A percentile compares a stretch with the other conserved stretches of the same genome.
Conservation (phyloP, 2,113 vertebrate genomes). For the Cyanoramphus novaezelandiae region DNA sequence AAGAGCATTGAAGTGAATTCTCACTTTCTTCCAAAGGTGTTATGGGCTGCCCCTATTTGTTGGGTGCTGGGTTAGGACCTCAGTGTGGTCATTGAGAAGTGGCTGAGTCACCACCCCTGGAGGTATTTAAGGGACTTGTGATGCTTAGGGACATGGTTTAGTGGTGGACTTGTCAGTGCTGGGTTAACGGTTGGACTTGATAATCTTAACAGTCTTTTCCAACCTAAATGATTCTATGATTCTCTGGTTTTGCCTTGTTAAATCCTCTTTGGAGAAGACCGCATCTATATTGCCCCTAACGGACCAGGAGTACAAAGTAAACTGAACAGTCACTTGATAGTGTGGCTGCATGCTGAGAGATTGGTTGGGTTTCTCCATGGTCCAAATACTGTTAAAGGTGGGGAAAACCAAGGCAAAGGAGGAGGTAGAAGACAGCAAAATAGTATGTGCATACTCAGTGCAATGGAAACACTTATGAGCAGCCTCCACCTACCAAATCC, state of each 20-base stretch:
- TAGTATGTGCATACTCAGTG: rapidly evolving
- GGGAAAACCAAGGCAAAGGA: background rate
- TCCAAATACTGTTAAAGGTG: background rate
- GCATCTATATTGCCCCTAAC: background rate
- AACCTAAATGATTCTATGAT: background rate
- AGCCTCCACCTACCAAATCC: background rate
- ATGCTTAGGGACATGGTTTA: too few species aligned
- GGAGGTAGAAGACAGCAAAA: background rate
- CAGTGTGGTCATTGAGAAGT: background rate
- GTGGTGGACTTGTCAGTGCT: background rate
- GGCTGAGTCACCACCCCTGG: background rate
- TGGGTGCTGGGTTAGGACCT: rapidly evolving
- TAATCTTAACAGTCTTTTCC: background rate
- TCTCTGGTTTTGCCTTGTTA: background rate
- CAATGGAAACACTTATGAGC: background rate
- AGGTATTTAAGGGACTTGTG: background rate
- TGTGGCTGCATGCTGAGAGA: background rate
- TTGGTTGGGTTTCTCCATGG: background rate
- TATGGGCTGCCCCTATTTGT: background rate
- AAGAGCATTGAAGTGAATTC: background rate
- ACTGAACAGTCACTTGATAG: background rate
- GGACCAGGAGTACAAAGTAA: background rate
- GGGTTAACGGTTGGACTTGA: rapidly evolving
- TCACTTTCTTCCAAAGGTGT: background rate
- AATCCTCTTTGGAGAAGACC: background rate